Percentiles rank a stretch among this genome's conserved stretches.
Conservation (phyloP, 2,797 vertebrate genomes). For the Margarornis squamiger region DNA sequence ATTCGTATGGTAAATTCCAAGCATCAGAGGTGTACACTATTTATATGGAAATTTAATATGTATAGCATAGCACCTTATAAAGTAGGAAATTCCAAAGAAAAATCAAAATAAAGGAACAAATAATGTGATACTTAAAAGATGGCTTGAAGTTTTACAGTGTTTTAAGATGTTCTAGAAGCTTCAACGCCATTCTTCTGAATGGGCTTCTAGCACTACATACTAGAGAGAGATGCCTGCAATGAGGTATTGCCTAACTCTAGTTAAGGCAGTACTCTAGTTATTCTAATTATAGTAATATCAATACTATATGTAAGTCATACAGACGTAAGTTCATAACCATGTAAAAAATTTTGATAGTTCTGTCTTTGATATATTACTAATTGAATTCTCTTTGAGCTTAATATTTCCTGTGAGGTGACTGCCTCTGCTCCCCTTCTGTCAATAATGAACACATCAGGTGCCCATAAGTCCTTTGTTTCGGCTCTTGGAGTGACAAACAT, state of each 20-base stretch:
- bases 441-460: background rate
- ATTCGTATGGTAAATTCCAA: background rate
- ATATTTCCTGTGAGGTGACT: background rate
- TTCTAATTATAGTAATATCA: background rate
- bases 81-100: background rate
- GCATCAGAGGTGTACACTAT: background rate
- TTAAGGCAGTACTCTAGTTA: background rate
- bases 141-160: background rate
- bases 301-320: background rate
- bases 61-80: background rate
- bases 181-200: background rate
- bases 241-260: background rate
- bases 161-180: background rate
- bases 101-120: background rate
- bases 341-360: background rate
- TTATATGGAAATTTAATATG: background rate
- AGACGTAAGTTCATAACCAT: background rate
- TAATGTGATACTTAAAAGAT: background rate
- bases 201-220: background rate
- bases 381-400: background rate
- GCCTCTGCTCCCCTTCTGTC: background rate
- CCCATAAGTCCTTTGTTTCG: background rate
- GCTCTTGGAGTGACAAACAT: background rate
- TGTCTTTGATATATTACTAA: background rate
- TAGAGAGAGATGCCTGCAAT: background rate